These are phyloP conservation scores for Bombus superbus DNA, from an alignment of 1,140 invertebrate species.

Conservation along the genomic window DNA sequence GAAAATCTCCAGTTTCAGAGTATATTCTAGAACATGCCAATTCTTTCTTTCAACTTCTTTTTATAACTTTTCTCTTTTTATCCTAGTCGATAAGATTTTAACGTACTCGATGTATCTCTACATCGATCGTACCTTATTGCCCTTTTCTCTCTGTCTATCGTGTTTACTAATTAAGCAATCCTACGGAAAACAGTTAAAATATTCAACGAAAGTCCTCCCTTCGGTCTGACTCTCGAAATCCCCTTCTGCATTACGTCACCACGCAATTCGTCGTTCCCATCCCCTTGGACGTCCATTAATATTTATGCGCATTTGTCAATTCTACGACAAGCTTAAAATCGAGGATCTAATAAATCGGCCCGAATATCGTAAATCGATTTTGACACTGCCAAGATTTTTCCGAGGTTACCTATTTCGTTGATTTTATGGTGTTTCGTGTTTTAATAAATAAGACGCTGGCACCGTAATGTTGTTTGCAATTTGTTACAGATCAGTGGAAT, in stretches of 20 bases:
- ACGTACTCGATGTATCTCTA: neutral
- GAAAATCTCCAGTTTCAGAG: neutral
- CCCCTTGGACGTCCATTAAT: conserved; percentile 8
- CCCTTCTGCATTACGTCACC: neutral
- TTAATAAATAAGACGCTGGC: neutral
- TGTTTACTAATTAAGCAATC: conserved; percentile 39
- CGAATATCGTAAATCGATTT: neutral
- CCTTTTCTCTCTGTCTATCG: neutral
- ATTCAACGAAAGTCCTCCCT: conserved; percentile 35
- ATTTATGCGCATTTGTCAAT: conserved; percentile 32
- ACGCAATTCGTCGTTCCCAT: neutral
- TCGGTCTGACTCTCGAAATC: neutral
- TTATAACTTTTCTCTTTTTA: too few species aligned
- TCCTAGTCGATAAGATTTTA: neutral
- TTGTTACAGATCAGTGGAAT: too few species aligned
- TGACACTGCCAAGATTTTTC: neutral
- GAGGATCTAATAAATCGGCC: neutral
- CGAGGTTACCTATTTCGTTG: neutral
- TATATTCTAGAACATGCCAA: too few species aligned
- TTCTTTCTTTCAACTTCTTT: neutral
- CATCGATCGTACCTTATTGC: neutral
- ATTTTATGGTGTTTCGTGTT: neutral
- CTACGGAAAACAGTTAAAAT: conserved; percentile 28
- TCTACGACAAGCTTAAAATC: neutral
- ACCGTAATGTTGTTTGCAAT: too few species aligned